Evolutionary conservation across 1,140 invertebrate genomes (phyloP), one percentile per base, ranked within the genome.

Genomic region (Drosophila obscura): DNA sequence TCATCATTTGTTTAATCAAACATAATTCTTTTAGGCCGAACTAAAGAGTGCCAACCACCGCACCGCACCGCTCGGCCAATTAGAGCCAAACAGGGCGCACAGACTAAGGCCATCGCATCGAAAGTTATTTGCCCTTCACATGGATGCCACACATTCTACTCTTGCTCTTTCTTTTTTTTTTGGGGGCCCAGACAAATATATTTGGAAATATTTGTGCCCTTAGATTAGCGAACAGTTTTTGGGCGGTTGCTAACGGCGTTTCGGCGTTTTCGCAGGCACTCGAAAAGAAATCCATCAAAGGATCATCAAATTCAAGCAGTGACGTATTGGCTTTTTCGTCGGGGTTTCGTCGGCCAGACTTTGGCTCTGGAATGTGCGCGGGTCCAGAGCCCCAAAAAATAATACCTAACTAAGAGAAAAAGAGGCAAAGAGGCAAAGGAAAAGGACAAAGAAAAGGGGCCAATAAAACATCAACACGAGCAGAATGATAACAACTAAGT

Each of bases 381-480:
- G 58, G 41, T 44, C 43, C 66, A 43, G 58, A 35, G 22, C 79
- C 45, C 8, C 8, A 45, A 77, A 81, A 59, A 80, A 76, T 61
- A 68, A 61, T 19, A 65, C 50, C 50, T 11, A 68, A 69, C 66
- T 57, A 68, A 68, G 51, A 41, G 63, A 35, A 22, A 19, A 68
- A 57, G 51, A 48, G 63, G 35, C 19, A 19, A 1, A 19, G 19
- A 19, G 19, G 19, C 15, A 16, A 39, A 49, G n/a, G 45, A 22
- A 15, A 19, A 8, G 44, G 19, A 31, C 31, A 31, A 41, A 7
- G 22, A 74, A 73, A 59, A 46, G 24, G 44, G 19, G 48, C 74
- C 82, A 87, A 85, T 85, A 85, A 85, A 87, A 85, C 83, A 85
- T 85, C 82, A 85, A 85, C 82, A 85, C 82, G 82, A 85, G 43